These are phyloP conservation scores for Hyla sarda DNA, from an alignment of 2,113 vertebrate genomes.

Conservation along the genomic window DNA sequence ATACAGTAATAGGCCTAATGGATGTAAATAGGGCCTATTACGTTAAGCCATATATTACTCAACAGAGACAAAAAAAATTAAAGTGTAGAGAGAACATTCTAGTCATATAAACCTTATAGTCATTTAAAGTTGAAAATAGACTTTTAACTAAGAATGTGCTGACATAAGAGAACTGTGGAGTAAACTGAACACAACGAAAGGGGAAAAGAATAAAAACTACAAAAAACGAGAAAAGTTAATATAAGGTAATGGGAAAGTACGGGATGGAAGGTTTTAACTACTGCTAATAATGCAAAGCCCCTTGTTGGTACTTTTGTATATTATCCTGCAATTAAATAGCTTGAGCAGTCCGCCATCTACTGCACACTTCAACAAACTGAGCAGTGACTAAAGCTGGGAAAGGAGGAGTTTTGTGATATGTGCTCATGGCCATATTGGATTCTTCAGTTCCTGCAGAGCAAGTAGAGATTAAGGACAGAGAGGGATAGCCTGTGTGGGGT, in stretches of 20 bases:
- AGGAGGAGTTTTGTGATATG: no score
- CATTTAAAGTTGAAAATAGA: not conserved
- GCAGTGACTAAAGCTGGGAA: no score
- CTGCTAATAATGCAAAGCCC: no score
- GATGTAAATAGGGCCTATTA: slow-evolving; percentile 16
- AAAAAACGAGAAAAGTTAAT: not conserved
- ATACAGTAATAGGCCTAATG: not conserved
- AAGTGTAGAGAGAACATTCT: not conserved
- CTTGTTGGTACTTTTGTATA: no score
- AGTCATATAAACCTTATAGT: not conserved
- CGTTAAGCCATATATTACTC: not conserved
- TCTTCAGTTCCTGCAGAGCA: no score
- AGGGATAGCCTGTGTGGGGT: no score
- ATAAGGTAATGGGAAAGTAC: not conserved
- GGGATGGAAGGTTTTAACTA: no score
- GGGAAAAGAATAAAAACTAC: not conserved
- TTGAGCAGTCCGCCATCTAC: no score
- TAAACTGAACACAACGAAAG: not conserved
- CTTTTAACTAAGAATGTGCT: not conserved
- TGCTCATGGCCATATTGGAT: no score
- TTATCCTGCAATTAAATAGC: no score
- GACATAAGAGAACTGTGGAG: not conserved
- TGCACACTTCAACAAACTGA: no score
- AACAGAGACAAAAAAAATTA: not conserved
- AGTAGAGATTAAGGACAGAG: no score